Conservation (phyloP, 2,888 invertebrate species). For the Acholoe squamosa region DNA sequence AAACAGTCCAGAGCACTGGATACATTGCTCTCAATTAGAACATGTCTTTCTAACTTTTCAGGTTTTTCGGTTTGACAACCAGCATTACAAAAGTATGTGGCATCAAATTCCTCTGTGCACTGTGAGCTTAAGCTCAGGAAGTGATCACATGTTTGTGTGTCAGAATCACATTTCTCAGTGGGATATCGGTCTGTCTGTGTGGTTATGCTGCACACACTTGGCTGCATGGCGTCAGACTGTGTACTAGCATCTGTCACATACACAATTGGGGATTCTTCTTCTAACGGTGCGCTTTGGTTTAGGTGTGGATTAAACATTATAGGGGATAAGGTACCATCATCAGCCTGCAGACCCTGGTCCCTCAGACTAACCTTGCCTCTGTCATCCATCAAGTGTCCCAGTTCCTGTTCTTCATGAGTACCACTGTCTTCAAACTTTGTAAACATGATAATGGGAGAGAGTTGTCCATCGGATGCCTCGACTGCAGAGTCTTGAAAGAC, state of each 20-base stretch:
- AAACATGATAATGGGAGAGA: slow-evolving; percentile 58
- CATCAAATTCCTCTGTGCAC: slow-evolving; percentile 4
- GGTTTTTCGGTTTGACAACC: slow-evolving; percentile 34
- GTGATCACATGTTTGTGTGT: neutral
- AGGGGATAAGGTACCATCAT: slow-evolving; percentile 61
- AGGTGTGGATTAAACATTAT: neutral
- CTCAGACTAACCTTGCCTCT: neutral
- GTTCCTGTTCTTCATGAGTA: neutral
- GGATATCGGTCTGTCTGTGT: neutral
- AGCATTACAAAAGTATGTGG: neutral
- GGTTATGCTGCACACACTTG: neutral
- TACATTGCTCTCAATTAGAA: too few relatives aligned
- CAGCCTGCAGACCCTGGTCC: slow-evolving; percentile 34
- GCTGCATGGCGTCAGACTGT: neutral
- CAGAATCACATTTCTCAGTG: neutral
- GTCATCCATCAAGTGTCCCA: neutral
- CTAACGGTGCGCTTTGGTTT: neutral
- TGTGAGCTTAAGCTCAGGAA: neutral
- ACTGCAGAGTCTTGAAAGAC: neutral
- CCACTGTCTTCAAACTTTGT: neutral
- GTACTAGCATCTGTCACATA: neutral
- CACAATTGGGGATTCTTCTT: neutral
- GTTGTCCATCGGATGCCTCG: slow-evolving; percentile 53
- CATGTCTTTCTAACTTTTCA: neutral
- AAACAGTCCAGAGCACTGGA: neutral